Percentiles rank a stretch among this genome's conserved stretches.
Conservation (phyloP, 1,140 invertebrate species). For the Chrysomallon squamiferum region DNA sequence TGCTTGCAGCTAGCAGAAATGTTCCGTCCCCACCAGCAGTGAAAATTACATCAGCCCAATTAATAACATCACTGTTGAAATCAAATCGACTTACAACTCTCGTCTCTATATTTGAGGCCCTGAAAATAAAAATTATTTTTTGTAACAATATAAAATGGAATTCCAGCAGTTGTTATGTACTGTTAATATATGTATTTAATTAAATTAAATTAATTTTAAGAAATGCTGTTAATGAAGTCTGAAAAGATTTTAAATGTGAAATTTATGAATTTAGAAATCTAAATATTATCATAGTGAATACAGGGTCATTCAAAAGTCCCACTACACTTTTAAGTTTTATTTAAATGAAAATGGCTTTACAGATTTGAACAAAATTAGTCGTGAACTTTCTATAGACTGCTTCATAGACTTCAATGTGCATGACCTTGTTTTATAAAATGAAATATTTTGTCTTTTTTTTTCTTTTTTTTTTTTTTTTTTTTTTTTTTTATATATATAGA, state of each 20-base stretch:
- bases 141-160: neutral
- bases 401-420: too few species aligned
- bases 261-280: neutral
- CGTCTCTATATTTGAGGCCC: slow-evolving; percentile 74
- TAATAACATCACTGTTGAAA: slow-evolving; percentile 74
- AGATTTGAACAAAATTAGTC: too few species aligned
- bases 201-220: neutral
- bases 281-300: neutral
- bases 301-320: too few species aligned
- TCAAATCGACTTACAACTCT: slow-evolving; percentile 80
- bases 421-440: too few species aligned
- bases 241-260: neutral
- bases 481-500: too few species aligned
- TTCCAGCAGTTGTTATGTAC: neutral
- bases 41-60: slow-evolving; percentile 94
- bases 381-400: too few species aligned
- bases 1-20: slow-evolving; percentile 91
- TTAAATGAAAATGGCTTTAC: too few species aligned
- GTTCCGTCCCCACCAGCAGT: slow-evolving; percentile 98
- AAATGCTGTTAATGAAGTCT: neutral
- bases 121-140: slow-evolving; percentile 19
- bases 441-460: too few species aligned
- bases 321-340: too few species aligned
- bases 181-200: neutral
- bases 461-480: too few species aligned